Base-by-base conservation (phyloP, 2,797 vertebrate genomes). In the Gambelia wislizenii region DNA sequence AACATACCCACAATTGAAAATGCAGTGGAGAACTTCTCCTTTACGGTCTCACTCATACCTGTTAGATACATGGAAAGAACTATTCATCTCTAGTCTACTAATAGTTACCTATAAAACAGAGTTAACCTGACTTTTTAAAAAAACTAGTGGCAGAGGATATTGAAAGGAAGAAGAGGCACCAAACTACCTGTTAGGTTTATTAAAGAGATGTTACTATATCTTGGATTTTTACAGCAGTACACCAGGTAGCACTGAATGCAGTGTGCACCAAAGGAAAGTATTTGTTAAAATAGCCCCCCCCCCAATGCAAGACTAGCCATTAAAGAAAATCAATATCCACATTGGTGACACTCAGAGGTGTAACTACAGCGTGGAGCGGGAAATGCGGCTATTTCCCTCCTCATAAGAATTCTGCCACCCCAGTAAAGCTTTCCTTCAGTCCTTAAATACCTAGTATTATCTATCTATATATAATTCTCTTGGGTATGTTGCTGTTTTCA, bases 1-100 rank as follows among this genome's bases (percentile, higher is more conserved):
- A 99, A 99, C 99, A 99, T 99, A 91, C 99, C 99, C 90, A 99
- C 99, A 88, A 99, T 98, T 96, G 99, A 99, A 95, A 99, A 99
- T 0, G 98, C 97, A 0, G 98, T 96, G 6, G 98, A 99, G 97
- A 99, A 99, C 87, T 98, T 98, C 94, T 97, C 98, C 88, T 98
- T 98, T 97, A 99, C 97, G 0, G 96, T 97, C 92, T 97, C 97
- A 30, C 98, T 98, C 96, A 96, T 97, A 87, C 98, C 98, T 98
- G 95, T 22, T 30, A 89, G 90, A 87, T 14, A 94, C 0, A 85
- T 5, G 39, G 30, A 75, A 33, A 86, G 3, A 27, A 27, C 25
- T 22, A 13, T 64, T 83, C 56, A 83, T 75, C 14, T 64, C 54
- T 4, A 44, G 36, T 33, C 2, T 9, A 64, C n/a, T 12, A 30